phyloP scores from a whole-genome alignment of 2,888 invertebrate genomes.

The Leptura quadrifasciata region DNA sequence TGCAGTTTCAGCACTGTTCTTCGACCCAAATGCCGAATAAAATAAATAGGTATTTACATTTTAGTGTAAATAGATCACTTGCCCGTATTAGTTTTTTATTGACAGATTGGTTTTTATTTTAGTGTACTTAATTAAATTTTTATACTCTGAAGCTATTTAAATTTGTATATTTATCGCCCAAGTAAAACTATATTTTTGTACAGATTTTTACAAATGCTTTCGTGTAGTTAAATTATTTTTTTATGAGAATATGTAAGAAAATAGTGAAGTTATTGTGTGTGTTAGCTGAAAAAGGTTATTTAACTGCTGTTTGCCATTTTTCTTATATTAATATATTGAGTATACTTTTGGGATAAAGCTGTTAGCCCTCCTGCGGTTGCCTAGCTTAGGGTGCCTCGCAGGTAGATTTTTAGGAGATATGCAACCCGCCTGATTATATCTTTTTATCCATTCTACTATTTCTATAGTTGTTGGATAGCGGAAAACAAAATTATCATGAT shows the following conservation, averaged over 20 bases:
- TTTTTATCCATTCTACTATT: no score
- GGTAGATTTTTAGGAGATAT: no score
- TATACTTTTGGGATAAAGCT: no score
- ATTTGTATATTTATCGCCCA: not conserved
- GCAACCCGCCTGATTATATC: no score
- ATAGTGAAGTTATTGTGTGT: not conserved
- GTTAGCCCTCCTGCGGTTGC: no score
- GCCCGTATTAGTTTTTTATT: constrained; percentile 7
- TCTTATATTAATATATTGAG: no score
- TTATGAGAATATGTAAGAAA: not conserved
- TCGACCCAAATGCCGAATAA: constrained; percentile 80
- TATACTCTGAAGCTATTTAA: not conserved
- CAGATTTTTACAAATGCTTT: constrained; percentile 4
- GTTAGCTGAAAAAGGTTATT: not conserved
- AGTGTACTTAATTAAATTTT: constrained; percentile 31
- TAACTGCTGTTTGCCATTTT: not conserved
- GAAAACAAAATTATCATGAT: no score
- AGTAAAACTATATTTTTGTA: constrained; percentile 27
- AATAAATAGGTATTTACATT: constrained; percentile 17
- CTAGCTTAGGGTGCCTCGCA: no score
- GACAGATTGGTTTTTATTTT: constrained; percentile 1
- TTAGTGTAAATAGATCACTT: constrained; percentile 17
- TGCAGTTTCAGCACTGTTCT: constrained; percentile 92
- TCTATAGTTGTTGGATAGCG: no score
- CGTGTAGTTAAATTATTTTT: not conserved